Conservation (phyloP, 35 echinoderm and acorn worm genomes). For the Hemicentrotus pulcherrimus region DNA sequence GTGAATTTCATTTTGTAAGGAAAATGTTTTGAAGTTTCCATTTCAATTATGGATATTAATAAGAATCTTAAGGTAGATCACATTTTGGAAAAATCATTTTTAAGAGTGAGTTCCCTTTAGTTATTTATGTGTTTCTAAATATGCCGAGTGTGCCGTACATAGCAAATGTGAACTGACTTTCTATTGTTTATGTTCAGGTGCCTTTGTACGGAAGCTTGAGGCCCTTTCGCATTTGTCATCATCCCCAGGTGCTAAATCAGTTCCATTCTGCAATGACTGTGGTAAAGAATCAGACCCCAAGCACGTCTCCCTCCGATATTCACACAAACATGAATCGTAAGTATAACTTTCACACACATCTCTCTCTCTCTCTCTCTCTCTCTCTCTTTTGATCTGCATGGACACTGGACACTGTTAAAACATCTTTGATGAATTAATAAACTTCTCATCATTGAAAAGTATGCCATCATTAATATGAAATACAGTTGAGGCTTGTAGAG, state of each 20-base stretch:
- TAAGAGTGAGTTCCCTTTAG: too few species aligned
- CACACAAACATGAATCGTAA: conserved; percentile 46
- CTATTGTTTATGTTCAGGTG: conserved; percentile 33
- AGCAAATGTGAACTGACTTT: neutral
- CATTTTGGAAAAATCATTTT: too few species aligned
- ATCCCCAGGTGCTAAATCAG: neutral
- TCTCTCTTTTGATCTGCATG: neutral
- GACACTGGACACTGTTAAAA: neutral
- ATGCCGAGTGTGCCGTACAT: neutral
- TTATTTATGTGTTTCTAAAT: neutral
- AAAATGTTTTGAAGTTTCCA: too few species aligned
- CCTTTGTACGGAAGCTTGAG: conserved; percentile 53
- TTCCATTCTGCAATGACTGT: conserved; percentile 54
- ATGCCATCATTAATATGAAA: too few species aligned
- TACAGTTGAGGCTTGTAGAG: too few species aligned
- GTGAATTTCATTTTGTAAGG: too few species aligned
- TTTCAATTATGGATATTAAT: too few species aligned
- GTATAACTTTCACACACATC: neutral
- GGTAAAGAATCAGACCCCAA: conserved; percentile 38
- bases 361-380: neutral
- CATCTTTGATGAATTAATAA: too few species aligned
- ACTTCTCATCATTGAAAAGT: too few species aligned
- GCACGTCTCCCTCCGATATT: neutral
- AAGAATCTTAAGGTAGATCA: too few species aligned
- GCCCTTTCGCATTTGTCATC: conserved; percentile 46